phyloP scores from a whole-genome alignment of 1,140 invertebrate species.

The Heliothis subflexa region DNA sequence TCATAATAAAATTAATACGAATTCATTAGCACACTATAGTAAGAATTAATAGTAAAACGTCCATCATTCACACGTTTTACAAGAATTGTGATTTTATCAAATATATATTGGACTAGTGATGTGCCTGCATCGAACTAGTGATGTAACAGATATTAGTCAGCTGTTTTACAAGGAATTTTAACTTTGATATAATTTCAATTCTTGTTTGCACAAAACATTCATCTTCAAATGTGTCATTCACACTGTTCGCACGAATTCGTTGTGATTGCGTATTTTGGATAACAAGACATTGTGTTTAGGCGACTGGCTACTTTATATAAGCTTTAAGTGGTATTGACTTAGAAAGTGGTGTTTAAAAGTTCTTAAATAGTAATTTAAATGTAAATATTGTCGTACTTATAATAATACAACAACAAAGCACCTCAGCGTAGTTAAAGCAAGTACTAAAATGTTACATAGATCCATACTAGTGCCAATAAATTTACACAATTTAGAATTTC shows the following conservation, averaged over 20 bases:
- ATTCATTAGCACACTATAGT: conserved; percentile 84
- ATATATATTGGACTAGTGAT: conserved; percentile 59
- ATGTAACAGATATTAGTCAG: conserved; percentile 42
- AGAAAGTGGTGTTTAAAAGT: background rate
- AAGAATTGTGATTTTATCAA: conserved; percentile 72
- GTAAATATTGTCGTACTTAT: conserved; percentile 20
- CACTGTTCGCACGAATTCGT: conserved; percentile 63
- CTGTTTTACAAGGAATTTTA: conserved; percentile 43
- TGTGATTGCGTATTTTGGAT: conserved; percentile 71
- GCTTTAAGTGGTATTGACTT: conserved; percentile 5
- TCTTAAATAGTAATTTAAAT: conserved; percentile 1
- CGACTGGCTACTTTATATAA: background rate
- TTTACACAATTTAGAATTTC: too few relatives aligned
- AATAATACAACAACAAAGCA: background rate
- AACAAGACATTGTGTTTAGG: conserved; percentile 1
- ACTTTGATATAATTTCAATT: conserved; percentile 67
- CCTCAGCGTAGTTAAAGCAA: conserved; percentile 15
- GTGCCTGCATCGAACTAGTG: conserved; percentile 68
- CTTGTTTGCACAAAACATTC: conserved; percentile 64
- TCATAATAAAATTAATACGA: conserved; percentile 83
- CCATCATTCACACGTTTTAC: conserved; percentile 65
- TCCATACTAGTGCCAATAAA: background rate
- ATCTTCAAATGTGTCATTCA: conserved; percentile 59
- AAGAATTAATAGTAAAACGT: conserved; percentile 80
- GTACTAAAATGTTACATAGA: background rate